Evolutionary conservation across 2,888 invertebrate genomes (phyloP).

Genomic region (Priocnemis perturbator): DNA sequence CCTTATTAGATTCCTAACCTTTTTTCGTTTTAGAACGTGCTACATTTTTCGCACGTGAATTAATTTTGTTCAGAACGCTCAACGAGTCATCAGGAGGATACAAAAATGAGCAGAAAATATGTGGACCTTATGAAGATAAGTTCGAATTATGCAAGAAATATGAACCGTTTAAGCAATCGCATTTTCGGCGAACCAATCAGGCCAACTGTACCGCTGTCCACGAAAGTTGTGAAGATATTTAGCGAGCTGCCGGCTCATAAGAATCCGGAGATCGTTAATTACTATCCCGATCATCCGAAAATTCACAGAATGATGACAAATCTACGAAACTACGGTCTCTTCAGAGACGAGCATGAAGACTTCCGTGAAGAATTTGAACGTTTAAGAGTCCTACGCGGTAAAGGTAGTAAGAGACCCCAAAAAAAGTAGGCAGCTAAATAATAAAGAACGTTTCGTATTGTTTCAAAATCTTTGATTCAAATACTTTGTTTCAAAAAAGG

Average conservation of each 20-base stretch:
- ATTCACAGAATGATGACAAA: conserved; percentile 84
- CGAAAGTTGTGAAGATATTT: conserved; percentile 89
- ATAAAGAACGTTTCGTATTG: not conserved
- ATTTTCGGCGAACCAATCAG: conserved; percentile 93
- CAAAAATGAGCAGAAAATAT: conserved; percentile 79
- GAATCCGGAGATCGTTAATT: conserved; percentile 84
- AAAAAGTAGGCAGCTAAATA: not conserved
- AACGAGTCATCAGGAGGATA: not conserved
- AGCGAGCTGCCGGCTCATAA: conserved; percentile 85
- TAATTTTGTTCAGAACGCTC: not conserved
- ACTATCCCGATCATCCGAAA: conserved; percentile 91
- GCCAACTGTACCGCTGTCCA: conserved; percentile 84
- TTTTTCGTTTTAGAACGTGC: not conserved
- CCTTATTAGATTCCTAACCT: not conserved
- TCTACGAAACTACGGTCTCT: conserved; percentile 87
- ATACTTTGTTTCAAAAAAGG: not conserved
- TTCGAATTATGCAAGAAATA: conserved; percentile 88
- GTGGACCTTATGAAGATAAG: conserved; percentile 81
- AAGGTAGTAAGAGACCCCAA: conserved; percentile 70
- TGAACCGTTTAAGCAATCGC: conserved; percentile 89
- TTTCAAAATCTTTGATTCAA: not conserved
- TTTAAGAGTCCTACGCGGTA: conserved; percentile 86
- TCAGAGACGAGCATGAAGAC: conserved; percentile 91
- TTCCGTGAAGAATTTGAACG: conserved; percentile 92
- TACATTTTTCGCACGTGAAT: not conserved